Base-by-base conservation (phyloP, 2,888 invertebrate species). In the Athalia cordata region DNA sequence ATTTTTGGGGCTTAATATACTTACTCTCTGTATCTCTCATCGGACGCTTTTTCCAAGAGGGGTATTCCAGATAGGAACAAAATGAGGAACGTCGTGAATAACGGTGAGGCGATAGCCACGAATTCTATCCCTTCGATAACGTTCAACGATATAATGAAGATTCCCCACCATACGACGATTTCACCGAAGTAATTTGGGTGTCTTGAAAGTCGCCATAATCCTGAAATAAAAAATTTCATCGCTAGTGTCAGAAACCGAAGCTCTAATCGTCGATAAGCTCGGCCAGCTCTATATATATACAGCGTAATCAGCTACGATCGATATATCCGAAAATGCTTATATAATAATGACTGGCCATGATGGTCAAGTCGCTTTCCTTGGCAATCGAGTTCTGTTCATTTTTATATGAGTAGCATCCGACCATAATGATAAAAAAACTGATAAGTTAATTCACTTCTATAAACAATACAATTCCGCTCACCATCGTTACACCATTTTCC, bases 161-260 rank as follows among this genome's bases (percentile, higher is more conserved):
- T 95, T 4, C 98, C 97, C 96, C 97, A 96, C 98, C 98, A 97
- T 13, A 98, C 92, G 0, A 97, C 93, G 9, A 98, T 96, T 91
- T 98, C 98, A 0, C 98, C 98, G 88, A 98, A 98, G 89, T 98
- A 98, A 89, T 98, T 98, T 0, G 98, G 98, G 91, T 98, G 98
- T 80, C 98, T 92, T 0, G 97, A 97, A 64, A 97, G 90, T 59
- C 95, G 93, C 98, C 98, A 98, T 8, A 97, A 90, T 3, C 96
- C 95, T 93, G 84, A 7, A 83, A 83, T 81, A 83, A 15, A n/a
- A 6, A n/a, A 47, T n/a, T 59, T 15, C 5, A 67, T 67, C 43
- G 0, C 11, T 11, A 55, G 55, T n/a, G 55, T 55, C 7, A 7
- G n/a, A 55, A n/a, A n/a, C 6, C 7, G 0, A n/a, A 55, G n/a